Evolutionary conservation across 2,888 invertebrate genomes (phyloP), one percentile per base, ranked within the genome.

Genomic region (Caenorhabditis plicata): DNA sequence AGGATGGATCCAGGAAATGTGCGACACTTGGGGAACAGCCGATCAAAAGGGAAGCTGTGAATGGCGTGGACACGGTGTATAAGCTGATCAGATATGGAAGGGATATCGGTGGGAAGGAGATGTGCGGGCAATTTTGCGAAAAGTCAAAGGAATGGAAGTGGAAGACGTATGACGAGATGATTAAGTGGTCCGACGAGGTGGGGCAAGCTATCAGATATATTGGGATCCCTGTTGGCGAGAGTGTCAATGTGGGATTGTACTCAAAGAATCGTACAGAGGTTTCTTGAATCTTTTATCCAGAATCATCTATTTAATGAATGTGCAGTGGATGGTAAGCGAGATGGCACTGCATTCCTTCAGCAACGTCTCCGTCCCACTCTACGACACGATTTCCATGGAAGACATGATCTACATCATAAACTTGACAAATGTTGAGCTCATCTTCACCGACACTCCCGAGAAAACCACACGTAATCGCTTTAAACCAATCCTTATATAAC

Each of bases 281-380:
- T 26, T n/a, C 5, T 40, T n/a, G 13, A 8, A 17, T 17, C n/a
- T 17, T 13, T n/a, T n/a, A n/a, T n/a, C 29, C 7, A 13, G 27
- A 23, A 5, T 4, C 5, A 4, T 23, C 2, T n/a, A 13, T 15
- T 11, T 9, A 20, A 11, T 32, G 4, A n/a, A 5, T 23, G 43
- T 51, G 27, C 52, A 52, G 40, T 60, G 60, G 60, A 17, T 60
- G 5, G 22, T 60, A 29, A 26, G 50, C 1, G 61, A 61, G 19
- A 61, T 61, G 55, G 55, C 44, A 1, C 8, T 44, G 2, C 55
- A 61, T 35, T 55, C 54, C 42, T 61, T 61, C 47, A 51, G 48
- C 19, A 61, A 61, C 20, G 61, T 55, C 9, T 47, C 44, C 9
- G 61, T 61, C 13, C 55, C 61, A 27, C 36, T 61, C 9, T 61